phyloP scores from a whole-genome alignment of 30 jellyfish, hydroid and myxozoan genomes.

The Chrysaora quinquecirrha region DNA sequence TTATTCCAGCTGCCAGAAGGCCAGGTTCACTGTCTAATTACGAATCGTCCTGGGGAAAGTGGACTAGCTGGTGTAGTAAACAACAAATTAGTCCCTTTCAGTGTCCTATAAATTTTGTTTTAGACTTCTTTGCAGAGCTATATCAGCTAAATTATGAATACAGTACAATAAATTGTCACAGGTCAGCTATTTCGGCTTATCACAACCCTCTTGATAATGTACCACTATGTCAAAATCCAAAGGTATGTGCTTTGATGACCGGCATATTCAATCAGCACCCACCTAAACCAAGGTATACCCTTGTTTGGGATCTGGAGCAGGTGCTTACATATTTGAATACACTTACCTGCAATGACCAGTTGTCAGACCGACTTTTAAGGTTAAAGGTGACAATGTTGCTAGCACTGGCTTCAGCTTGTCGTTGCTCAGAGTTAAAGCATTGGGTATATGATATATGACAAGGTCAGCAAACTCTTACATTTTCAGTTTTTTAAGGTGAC shows the following conservation, averaged over 20 bases:
- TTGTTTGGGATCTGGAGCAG: slow-evolving; percentile 37
- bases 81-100: slow-evolving; percentile 45
- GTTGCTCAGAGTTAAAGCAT: slow-evolving; percentile 39
- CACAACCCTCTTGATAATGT: neutral
- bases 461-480: neutral
- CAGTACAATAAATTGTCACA: slow-evolving; percentile 26
- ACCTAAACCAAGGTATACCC: neutral
- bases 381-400: slow-evolving; percentile 15
- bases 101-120: slow-evolving; percentile 29
- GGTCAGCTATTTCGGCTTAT: slow-evolving; percentile 20
- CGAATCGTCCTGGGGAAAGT: no score
- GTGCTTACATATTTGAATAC: slow-evolving; percentile 1
- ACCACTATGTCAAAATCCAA: neutral
- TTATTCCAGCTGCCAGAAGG: slow-evolving; percentile 43
- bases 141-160: slow-evolving; percentile 13
- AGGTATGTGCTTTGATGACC: neutral
- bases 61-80: slow-evolving; percentile 51
- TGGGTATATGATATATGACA: slow-evolving; percentile 35
- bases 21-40: slow-evolving; percentile 29
- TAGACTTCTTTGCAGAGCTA: slow-evolving; percentile 18
- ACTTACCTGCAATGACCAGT: slow-evolving; percentile 1
- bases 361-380: slow-evolving; percentile 19
- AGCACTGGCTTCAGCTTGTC: slow-evolving; percentile 52
- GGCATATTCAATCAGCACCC: no score
- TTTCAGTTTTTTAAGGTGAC: neutral